Evolutionary conservation across 2,888 invertebrate genomes (phyloP).

Genomic region (Caenorhabditis sp.): DNA sequence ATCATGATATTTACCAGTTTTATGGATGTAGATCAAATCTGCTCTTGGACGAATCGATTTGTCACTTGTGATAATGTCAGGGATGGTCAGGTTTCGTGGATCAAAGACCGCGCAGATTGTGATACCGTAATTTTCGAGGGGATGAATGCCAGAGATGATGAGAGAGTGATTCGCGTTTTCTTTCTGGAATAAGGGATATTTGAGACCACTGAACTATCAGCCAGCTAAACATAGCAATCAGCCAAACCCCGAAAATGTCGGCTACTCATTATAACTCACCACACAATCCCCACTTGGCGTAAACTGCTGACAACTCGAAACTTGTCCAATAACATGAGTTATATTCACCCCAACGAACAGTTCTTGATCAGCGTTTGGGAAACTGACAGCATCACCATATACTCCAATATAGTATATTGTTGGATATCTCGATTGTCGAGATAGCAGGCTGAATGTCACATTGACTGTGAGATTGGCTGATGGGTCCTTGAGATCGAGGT

Average conservation of each 20-base stretch:
- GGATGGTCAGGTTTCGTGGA: constrained; percentile 54
- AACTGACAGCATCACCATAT: constrained; percentile 59
- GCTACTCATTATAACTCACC: constrained; percentile 23
- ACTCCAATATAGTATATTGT: constrained; percentile 63
- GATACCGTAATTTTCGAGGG: constrained; percentile 62
- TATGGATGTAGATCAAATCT: constrained; percentile 4
- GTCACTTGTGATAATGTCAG: constrained; percentile 35
- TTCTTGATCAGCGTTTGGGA: constrained; percentile 51
- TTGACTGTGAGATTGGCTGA: constrained; percentile 53
- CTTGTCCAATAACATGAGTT: constrained; percentile 50
- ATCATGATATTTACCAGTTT: neutral
- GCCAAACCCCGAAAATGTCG: neutral
- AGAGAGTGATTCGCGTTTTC: constrained; percentile 27
- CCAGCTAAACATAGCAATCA: too few species aligned
- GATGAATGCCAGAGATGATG: constrained; percentile 35
- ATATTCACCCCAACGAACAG: constrained; percentile 62
- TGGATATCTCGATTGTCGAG: constrained; percentile 34
- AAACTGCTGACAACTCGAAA: constrained; percentile 51
- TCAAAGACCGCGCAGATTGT: constrained; percentile 66
- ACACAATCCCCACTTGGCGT: constrained; percentile 40
- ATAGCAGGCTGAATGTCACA: constrained; percentile 56
- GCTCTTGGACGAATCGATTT: constrained; percentile 49
- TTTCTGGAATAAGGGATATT: too few species aligned
- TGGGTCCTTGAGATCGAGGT: constrained; percentile 34
- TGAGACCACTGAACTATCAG: too few species aligned